Evolutionary conservation across 2,113 vertebrate genomes (phyloP), one percentile per base, ranked within the genome.

Genomic region (Salvelinus alpinus): DNA sequence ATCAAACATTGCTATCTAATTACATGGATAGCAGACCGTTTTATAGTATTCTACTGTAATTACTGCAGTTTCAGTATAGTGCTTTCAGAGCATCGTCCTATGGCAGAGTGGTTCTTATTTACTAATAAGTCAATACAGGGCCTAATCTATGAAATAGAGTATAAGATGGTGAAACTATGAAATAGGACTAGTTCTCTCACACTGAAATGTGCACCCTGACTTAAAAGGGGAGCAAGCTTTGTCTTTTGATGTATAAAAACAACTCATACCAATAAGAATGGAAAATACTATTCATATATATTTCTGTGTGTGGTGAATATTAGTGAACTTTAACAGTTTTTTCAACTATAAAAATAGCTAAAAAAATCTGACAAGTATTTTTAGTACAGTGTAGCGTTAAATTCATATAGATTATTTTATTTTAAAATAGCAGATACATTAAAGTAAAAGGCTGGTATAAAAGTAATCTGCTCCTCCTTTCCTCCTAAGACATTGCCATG

Each of bases 271-370:
- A 82, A 85, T 79, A 92, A 88, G 81, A 84, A 88, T 86, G 88
- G 84, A 83, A 86, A 91, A 87, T 87, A 85, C 87, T 84, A 86
- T 81, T 84, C 85, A 88, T 85, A 88, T 83, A 62, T 44, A 44
- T 44, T 44, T 34, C 31, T 44, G 2, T 11, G 38, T 86, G 79
- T 88, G 90, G 86, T 82, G 78, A 92, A 90, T 88, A 89, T 88
- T 86, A 87, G 85, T 86, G 79, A 80, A 77, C 38, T 44, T 85
- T 80, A 44, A 44, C 38, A 44, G 82, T 79, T 87, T 80, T 80
- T 75, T 85, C 82, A 77, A 77, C 81, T 93, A 93, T 91, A 94
- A 94, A 94, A 94, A 94, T 94, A 93, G 89, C 86, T 91, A 90
- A 90, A 87, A 87, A 93, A 92, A 94, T 93, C 90, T 92, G 90